Conservation (phyloP, 2,888 invertebrate species). For the Papilio elwesi region DNA sequence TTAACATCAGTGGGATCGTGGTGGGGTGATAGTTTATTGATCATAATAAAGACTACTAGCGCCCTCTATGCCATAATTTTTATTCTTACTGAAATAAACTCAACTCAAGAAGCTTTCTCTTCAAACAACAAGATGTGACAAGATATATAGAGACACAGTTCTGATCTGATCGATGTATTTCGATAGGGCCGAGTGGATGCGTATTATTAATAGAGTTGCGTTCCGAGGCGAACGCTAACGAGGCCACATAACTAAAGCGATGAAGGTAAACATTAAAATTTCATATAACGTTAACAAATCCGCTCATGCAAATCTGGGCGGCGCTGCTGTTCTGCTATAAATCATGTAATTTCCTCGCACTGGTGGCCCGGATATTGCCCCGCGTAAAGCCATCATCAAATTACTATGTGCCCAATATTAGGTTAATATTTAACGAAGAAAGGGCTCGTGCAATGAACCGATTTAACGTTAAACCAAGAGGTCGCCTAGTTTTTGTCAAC, state of each 20-base stretch:
- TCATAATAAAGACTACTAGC: too few species aligned
- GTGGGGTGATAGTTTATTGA: too few species aligned
- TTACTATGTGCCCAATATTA: slow-evolving; percentile 44
- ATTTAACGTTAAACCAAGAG: background rate
- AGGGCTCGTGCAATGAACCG: slow-evolving; percentile 14
- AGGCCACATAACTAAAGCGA: slow-evolving; percentile 29
- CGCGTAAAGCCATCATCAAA: slow-evolving; percentile 45
- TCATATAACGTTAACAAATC: slow-evolving; percentile 27
- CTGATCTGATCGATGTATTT: background rate
- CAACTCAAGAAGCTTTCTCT: too few species aligned
- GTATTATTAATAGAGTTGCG: slow-evolving; percentile 11
- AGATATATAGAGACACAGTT: too few species aligned
- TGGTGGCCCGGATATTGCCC: slow-evolving; percentile 47
- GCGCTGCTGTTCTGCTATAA: slow-evolving; percentile 38
- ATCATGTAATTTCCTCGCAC: slow-evolving; percentile 46
- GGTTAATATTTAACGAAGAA: slow-evolving; percentile 36
- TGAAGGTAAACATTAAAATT: slow-evolving; percentile 27
- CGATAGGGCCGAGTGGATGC: background rate
- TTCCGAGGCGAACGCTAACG: slow-evolving; percentile 5
- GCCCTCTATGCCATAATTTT: too few species aligned
- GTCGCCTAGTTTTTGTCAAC: background rate
- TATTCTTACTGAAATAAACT: too few species aligned
- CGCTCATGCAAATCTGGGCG: slow-evolving; percentile 38
- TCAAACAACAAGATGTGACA: too few species aligned
- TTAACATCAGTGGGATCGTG: too few species aligned